Base-by-base conservation (phyloP, 2,113 vertebrate species). In the Suncus etruscus region DNA sequence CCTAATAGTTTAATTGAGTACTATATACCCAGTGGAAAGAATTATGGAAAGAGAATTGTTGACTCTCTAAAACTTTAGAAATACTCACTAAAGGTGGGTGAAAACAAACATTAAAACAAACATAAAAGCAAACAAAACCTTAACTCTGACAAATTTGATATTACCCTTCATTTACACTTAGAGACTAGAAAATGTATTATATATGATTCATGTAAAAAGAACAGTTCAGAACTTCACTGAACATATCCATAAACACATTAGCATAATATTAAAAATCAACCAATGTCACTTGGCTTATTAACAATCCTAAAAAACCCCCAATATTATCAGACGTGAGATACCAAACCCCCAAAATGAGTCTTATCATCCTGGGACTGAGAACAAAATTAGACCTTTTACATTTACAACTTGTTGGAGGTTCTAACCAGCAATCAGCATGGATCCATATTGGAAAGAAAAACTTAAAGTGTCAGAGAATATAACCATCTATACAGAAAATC, bases 401-500 rank as follows among this genome's bases (percentile, higher is more conserved):
- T n/a, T 88, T 29, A 31, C 20, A 4, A 39, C 11, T 27, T 50
- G 74, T 48, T 15, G 4, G 68, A 83, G 58, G 24, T 66, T 87
- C 24, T 79, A 84, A 66, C 16, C 63, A 27, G 6, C 4, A 48
- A 47, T 69, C n/a, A 86, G 18, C 31, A 61, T 16, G 6, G 65
- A 77, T 72, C 27, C 54, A 82, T 14, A 14, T 12, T 12, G 66
- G 31, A 65, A 89, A 94, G 32, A 58, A 86, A 70, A 51, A 32
- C 18, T 48, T 58, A 65, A 68, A 86, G 0, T 72, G 16, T 76
- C 12, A 89, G 63, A 77, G 3, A 72, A 24, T n/a, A 73, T 78
- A 27, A 82, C 32, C 47, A 73, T 20, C 6, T 72, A 72, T n/a
- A 24, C n/a, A 86, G 29, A 94, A 86, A 48, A 58, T 39, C 66